phyloP scores from a whole-genome alignment of 2,888 invertebrate genomes.

The Amphipoea oculea region DNA sequence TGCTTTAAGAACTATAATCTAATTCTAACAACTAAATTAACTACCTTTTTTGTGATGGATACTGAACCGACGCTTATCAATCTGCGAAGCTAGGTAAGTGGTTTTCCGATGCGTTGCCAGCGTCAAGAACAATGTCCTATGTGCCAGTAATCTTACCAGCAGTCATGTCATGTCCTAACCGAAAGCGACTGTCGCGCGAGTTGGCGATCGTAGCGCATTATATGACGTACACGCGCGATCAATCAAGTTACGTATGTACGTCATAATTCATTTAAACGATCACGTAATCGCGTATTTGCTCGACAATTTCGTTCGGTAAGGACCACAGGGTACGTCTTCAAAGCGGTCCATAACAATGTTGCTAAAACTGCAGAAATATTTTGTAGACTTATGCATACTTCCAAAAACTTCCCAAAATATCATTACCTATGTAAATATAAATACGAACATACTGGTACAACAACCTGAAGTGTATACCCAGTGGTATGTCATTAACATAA shows the following conservation, averaged over 20 bases:
- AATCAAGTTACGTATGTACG: not conserved
- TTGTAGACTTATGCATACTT: not conserved
- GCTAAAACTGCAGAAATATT: not conserved
- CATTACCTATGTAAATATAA: not conserved
- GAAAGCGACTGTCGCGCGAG: not conserved
- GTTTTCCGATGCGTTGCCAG: not conserved
- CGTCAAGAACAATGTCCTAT: not conserved
- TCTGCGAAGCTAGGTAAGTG: not conserved
- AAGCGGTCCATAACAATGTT: not conserved
- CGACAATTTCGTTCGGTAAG: not conserved
- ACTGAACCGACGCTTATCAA: not conserved
- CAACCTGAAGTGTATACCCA: not conserved
- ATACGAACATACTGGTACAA: not conserved
- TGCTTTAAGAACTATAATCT: not conserved
- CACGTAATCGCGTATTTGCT: no score
- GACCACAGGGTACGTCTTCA: not conserved
- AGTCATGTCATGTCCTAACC: not conserved
- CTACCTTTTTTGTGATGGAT: not conserved
- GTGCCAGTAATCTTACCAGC: not conserved
- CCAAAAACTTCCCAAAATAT: not conserved
- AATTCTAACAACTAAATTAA: not conserved
- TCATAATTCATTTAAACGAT: not conserved
- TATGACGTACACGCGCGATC: not conserved
- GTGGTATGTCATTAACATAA: slow-evolving; percentile 19
- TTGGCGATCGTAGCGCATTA: not conserved